These are phyloP conservation scores for Physeter macrocephalus DNA, from an alignment of 2,113 vertebrate genomes.

Conservation along the genomic window DNA sequence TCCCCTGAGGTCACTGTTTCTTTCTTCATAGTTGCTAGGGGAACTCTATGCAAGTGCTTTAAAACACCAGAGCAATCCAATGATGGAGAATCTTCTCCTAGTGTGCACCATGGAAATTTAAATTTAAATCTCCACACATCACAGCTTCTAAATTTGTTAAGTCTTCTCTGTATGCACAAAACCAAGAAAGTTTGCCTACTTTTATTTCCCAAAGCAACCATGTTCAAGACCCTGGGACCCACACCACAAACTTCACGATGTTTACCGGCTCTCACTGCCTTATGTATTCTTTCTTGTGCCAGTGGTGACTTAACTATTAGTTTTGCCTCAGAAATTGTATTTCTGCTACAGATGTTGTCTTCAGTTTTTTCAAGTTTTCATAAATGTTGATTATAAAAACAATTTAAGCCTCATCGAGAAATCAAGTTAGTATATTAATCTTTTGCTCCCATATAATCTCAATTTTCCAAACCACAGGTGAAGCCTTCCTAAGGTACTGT, in stretches of 20 bases:
- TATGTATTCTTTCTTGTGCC: background rate
- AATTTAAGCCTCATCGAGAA: background rate
- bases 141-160: background rate
- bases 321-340: conserved; percentile 10
- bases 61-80: background rate
- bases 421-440: background rate
- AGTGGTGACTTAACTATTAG: background rate
- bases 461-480: background rate
- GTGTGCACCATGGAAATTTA: background rate
- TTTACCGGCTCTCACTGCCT: background rate
- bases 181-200: background rate
- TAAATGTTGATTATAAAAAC: background rate
- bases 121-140: background rate
- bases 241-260: background rate
- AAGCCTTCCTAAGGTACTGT: background rate
- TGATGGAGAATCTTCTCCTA: background rate
- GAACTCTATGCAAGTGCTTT: background rate
- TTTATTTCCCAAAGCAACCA: background rate
- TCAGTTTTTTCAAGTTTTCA: background rate
- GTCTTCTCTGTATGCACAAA: background rate
- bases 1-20: background rate
- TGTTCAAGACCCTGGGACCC: background rate
- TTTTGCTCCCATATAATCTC: background rate
- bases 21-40: conserved; percentile 10
- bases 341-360: background rate